Evolutionary conservation across 1,140 invertebrate genomes (phyloP).

Genomic region (Antheraea pernyi): DNA sequence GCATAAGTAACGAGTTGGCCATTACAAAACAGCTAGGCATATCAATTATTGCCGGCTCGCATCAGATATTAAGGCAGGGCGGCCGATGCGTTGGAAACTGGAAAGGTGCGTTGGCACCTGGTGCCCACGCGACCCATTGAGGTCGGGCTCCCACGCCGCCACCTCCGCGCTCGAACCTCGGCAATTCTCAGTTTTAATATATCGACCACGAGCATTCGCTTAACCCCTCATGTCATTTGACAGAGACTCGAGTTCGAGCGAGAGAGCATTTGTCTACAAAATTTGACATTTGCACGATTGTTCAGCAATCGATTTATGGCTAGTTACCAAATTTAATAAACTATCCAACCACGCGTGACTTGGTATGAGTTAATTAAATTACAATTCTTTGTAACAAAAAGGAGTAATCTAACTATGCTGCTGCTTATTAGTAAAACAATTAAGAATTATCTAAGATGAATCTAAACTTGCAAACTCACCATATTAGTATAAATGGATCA

Average conservation of each 20-base stretch:
- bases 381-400: too few species aligned
- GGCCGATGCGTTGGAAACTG: slow-evolving; percentile 37
- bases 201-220: background rate
- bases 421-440: too few species aligned
- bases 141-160: slow-evolving; percentile 56
- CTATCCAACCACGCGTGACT: too few species aligned
- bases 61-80: slow-evolving; percentile 21
- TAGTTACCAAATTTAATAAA: too few species aligned
- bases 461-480: too few species aligned
- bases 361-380: too few species aligned
- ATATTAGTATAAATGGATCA: too few species aligned
- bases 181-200: slow-evolving; percentile 5
- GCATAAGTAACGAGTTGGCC: background rate
- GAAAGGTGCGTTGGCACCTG: slow-evolving; percentile 69
- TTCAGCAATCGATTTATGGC: slow-evolving; percentile 5
- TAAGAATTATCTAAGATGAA: too few species aligned
- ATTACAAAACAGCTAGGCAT: slow-evolving; percentile 18
- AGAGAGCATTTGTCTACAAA: slow-evolving; percentile 1
- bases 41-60: slow-evolving; percentile 25
- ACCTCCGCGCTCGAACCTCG: slow-evolving; percentile 33
- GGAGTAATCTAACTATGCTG: too few species aligned
- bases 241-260: background rate
- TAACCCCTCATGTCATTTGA: too few species aligned
- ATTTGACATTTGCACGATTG: slow-evolving; percentile 15
- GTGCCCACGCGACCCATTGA: slow-evolving; percentile 54